Percentiles rank a stretch among this genome's conserved stretches.
These are phyloP conservation scores for Lepidurus apus DNA, from an alignment of 1,140 invertebrate species.

Conservation along the genomic window DNA sequence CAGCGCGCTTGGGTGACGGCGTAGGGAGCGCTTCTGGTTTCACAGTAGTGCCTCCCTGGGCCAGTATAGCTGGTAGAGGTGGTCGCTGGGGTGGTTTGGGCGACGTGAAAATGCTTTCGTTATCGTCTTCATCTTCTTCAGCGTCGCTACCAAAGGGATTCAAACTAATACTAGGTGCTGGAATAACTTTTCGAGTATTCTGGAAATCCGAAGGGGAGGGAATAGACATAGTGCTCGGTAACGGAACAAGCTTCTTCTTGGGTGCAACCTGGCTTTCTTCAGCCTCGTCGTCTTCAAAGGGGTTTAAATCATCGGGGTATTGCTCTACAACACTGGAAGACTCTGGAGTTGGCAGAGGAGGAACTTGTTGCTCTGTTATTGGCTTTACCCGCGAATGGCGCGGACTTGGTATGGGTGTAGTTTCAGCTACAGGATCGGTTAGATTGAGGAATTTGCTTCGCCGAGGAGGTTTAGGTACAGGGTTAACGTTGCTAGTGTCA, in stretches of 20 bases:
- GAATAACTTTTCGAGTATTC: conserved; percentile 28
- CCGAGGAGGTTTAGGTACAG: not conserved
- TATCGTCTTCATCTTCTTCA: conserved; percentile 53
- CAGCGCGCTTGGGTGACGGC: conserved; percentile 26
- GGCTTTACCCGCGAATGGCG: not conserved
- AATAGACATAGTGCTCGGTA: conserved; percentile 17
- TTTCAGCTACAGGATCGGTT: not conserved
- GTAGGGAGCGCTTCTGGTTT: conserved; percentile 35
- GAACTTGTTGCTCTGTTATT: conserved; percentile 1
- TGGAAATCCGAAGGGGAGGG: conserved; percentile 11
- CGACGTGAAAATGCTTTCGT: conserved; percentile 27
- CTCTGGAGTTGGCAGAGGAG: not conserved
- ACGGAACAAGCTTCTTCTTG: not conserved
- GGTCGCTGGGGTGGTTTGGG: conserved; percentile 35
- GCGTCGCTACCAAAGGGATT: conserved; percentile 69
- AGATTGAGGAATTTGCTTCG: not conserved
- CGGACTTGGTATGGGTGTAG: not conserved
- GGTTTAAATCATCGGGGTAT: conserved; percentile 74
- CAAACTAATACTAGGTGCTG: conserved; percentile 39
- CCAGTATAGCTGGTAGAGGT: conserved; percentile 22
- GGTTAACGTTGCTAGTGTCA: not conserved
- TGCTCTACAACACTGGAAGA: conserved; percentile 37
- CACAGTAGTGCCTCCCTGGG: conserved; percentile 30
- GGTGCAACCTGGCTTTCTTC: conserved; percentile 29
- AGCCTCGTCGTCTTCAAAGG: conserved; percentile 47